Conservation (phyloP, 53 echinoderm and acorn worm species). For the Paracentrotus lividus region DNA sequence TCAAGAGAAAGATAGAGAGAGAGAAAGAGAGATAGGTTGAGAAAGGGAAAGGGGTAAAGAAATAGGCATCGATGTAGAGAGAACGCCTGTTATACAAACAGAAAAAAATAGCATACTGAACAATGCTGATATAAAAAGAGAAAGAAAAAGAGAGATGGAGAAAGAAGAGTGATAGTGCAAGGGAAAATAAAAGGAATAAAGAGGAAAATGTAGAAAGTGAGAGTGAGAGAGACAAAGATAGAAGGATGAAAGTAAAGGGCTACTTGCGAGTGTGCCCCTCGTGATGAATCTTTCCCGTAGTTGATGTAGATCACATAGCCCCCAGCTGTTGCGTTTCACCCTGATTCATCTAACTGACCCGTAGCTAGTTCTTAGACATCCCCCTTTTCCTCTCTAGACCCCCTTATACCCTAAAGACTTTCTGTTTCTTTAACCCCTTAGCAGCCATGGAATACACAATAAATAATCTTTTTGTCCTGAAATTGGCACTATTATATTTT, state of each 20-base stretch:
- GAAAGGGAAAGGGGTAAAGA: neutral
- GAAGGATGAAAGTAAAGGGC: neutral
- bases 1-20: neutral
- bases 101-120: too few species aligned
- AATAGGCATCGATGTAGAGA: neutral
- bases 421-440: too few species aligned
- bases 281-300: neutral
- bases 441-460: too few species aligned
- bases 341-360: constrained; percentile 62
- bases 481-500: too few species aligned
- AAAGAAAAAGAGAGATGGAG: neutral
- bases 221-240: neutral
- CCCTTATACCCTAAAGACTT: neutral
- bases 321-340: constrained; percentile 59
- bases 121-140: neutral
- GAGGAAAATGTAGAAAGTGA: neutral
- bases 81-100: neutral
- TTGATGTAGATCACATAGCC: constrained; percentile 40
- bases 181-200: neutral
- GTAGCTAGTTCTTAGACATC: constrained; percentile 32
- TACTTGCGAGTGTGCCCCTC: neutral
- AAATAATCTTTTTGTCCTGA: too few species aligned
- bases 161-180: neutral
- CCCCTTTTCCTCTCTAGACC: constrained; percentile 8
- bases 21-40: neutral